Evolutionary conservation across 2,888 invertebrate genomes (phyloP), one percentile per base, ranked within the genome.

Genomic region (Neoascia interrupta): DNA sequence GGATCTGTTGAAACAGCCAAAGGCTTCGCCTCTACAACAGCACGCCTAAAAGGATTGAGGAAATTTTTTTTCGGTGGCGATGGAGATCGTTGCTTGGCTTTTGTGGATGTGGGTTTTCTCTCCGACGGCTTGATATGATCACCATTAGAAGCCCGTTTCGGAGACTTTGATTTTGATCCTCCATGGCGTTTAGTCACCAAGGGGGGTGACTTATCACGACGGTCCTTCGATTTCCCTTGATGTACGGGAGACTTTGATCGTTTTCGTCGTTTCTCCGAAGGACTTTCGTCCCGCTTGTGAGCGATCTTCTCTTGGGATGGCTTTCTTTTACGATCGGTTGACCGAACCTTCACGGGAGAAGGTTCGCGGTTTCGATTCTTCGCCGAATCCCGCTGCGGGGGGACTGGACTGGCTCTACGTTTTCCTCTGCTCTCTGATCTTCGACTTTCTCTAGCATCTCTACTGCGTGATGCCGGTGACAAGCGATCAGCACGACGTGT

Each of bases 401-500:
- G 28, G 21, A 10, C 23, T 28, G 82, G 79, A 37, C 61, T 81
- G 1, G 60, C 39, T 31, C 72, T 56, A 26, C 76, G 66, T 39
- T 41, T 56, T 0, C 53, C 63, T 36, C 28, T 58, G n/a, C 60
- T 70, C 11, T 3, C 18, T 3, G 47, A 49, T 16, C 64, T 51
- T 4, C 26, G 36, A 1, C 26, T 51, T 23, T 75, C 36, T 43
- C 43, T 64, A 16, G 34, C 63, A 64, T 80, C 74, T 41, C 74
- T 53, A 45, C 80, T 74, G 28, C 21, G 63, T 5, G 80, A 69
- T 11, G 36, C 45, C 5, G 68, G 83, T 26, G 75, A 61, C 1
- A 85, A 74, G 8, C 84, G 83, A 18, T 84, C 84, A 16, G 79
- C 70, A 10, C 83, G 83, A 1, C 82, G 82, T 21, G 70, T 39